Conservation (phyloP, 1,140 invertebrate species). For the Sesamia nonagrioides region DNA sequence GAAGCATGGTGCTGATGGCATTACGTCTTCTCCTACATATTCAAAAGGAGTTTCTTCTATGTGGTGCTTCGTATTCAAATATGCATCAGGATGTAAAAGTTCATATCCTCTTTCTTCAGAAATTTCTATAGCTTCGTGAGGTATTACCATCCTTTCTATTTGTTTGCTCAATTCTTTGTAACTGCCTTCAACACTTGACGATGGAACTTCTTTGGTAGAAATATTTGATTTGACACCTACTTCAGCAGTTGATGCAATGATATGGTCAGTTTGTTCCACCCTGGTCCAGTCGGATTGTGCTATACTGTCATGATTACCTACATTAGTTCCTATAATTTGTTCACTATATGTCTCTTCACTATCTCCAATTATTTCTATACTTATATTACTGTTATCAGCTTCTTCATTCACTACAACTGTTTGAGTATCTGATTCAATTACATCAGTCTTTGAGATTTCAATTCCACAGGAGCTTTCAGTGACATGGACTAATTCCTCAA, state of each 20-base stretch:
- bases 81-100: slow-evolving; percentile 18
- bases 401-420: neutral
- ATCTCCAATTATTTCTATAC: slow-evolving; percentile 10
- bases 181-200: neutral
- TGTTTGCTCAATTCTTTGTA: slow-evolving; percentile 51
- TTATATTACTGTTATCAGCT: slow-evolving; percentile 13
- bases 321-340: slow-evolving; percentile 7
- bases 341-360: neutral
- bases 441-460: slow-evolving; percentile 1
- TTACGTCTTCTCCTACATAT: slow-evolving; percentile 43
- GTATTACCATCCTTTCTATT: slow-evolving; percentile 54
- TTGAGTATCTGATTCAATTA: neutral
- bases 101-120: slow-evolving; percentile 1
- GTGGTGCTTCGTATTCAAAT: neutral
- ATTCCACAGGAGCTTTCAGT: neutral
- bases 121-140: slow-evolving; percentile 18
- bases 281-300: neutral
- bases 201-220: slow-evolving; percentile 1
- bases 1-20: slow-evolving; percentile 76
- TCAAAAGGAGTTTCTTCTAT: neutral
- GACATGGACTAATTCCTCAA: slow-evolving; percentile 2
- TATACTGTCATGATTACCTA: slow-evolving; percentile 1
- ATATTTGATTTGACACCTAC: neutral
- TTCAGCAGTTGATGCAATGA: neutral
- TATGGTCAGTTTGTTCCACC: neutral